A percentile compares a stretch with the other conserved stretches of the same genome.
Conservation (phyloP, 2,888 invertebrate genomes). For the Euspilapteryx auroguttella region DNA sequence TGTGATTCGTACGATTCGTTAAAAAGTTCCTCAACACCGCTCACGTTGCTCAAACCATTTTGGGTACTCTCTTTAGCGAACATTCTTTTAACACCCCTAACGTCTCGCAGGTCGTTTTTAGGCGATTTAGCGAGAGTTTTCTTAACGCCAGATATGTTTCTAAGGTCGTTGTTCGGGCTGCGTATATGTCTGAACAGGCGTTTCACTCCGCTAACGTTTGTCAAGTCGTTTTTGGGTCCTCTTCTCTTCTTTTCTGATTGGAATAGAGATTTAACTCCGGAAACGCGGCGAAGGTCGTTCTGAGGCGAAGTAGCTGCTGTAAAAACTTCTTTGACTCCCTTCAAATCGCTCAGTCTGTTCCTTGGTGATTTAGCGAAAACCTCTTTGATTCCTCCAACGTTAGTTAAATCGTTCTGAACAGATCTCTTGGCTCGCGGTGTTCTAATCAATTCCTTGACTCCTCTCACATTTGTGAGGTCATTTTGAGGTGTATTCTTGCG, state of each 20-base stretch:
- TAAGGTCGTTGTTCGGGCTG: conserved; percentile 25
- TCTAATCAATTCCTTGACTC: conserved; percentile 18
- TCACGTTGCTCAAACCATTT: conserved; percentile 19
- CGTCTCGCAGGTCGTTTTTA: conserved; percentile 25
- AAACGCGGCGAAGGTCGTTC: conserved; percentile 21
- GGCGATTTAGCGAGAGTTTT: conserved; percentile 18
- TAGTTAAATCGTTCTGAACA: conserved; percentile 29
- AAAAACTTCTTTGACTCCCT: conserved; percentile 28
- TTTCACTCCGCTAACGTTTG: conserved; percentile 33
- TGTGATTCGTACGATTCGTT: conserved; percentile 14
- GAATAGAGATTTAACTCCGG: conserved; percentile 18
- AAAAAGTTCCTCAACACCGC: conserved; percentile 34
- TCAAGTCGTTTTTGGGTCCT: conserved; percentile 29
- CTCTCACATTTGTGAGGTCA: conserved; percentile 21
- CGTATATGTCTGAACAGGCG: conserved; percentile 18
- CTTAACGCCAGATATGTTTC: conserved; percentile 34
- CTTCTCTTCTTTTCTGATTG: conserved; percentile 11
- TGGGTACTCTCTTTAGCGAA: conserved; percentile 14
- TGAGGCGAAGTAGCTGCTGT: conserved; percentile 17
- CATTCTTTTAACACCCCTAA: conserved; percentile 24
- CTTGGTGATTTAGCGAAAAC: conserved; percentile 27
- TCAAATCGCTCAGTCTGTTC: conserved; percentile 27
- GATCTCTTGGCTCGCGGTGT: conserved; percentile 24
- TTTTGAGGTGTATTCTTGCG: conserved; percentile 19
- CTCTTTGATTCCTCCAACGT: conserved; percentile 34